Evolutionary conservation across 2,888 invertebrate species (phyloP), one percentile per base, ranked within the genome.

Genomic region (Catonia carolina): DNA sequence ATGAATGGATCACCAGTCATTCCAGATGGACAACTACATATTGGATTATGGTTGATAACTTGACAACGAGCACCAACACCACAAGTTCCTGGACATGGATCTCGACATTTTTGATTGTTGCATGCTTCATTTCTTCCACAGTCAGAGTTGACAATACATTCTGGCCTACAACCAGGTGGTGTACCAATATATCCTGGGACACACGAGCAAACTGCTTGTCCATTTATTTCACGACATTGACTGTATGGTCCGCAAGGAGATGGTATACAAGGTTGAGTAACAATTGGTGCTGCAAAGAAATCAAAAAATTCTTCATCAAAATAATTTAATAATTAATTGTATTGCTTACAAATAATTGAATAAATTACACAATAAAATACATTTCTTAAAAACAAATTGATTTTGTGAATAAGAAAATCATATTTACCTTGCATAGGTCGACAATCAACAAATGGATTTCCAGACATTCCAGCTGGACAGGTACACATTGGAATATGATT

Each of bases 401-500:
- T 10, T 33, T 33, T 10, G 7, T 7, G 7, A 12, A 33, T 12
- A 33, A 33, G 12, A 20, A 37, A 12, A 27, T 42, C n/a, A 54
- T 53, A 14, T 31, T 54, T 55, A 56, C 55, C 60, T 47, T 58
- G 73, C 52, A 73, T 66, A 17, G 77, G 73, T 57, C 73, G 73
- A 67, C 85, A 86, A 55, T 74, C 72, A 17, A 79, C 73, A 67
- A 86, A 85, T 37, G 86, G 83, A 72, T 85, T 85, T 56, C 88
- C 88, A 49, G 77, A 76, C 68, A 77, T 83, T 56, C 83, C 81
- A 17, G 79, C 77, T 14, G 80, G 77, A 70, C 87, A 87, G 70
- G 79, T 79, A 67, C 90, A 90, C 66, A 82, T 81, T 7, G 89
- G 85, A 69, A 85, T 81, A 67, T 90, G 89, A 67, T 84, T 85